Percentiles rank a stretch among this genome's conserved stretches.
phyloP scores from a whole-genome alignment of 1,140 invertebrate genomes.

The Drosophila repleta region DNA sequence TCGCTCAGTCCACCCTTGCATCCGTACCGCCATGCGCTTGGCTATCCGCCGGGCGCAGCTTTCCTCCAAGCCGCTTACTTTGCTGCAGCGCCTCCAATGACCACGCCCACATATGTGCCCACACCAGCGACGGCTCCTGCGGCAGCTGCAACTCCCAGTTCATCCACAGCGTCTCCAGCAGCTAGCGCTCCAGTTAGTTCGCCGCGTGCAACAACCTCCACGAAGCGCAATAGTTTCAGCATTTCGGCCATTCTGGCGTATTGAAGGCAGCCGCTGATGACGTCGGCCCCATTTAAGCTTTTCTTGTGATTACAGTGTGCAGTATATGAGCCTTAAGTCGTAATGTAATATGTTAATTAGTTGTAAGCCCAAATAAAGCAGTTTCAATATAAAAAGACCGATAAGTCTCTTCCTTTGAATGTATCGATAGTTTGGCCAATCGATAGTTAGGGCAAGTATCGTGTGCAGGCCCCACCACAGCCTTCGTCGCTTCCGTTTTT shows the following conservation, averaged over 20 bases:
- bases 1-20: neutral
- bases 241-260: constrained; percentile 81
- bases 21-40: constrained; percentile 37
- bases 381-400: neutral
- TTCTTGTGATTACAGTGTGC: constrained; percentile 73
- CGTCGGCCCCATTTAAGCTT: constrained; percentile 35
- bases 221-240: constrained; percentile 76
- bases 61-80: constrained; percentile 44
- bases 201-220: constrained; percentile 50
- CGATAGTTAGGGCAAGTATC: neutral
- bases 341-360: constrained; percentile 70
- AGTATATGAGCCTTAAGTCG: constrained; percentile 54
- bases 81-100: constrained; percentile 34
- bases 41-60: constrained; percentile 38
- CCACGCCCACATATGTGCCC: constrained; percentile 21
- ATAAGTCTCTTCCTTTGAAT: neutral
- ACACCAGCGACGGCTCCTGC: constrained; percentile 11
- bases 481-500: constrained; percentile 76
- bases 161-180: constrained; percentile 1
- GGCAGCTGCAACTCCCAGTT: constrained; percentile 1
- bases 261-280: constrained; percentile 13
- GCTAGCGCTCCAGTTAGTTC: constrained; percentile 34
- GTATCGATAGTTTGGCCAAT: constrained; percentile 18
- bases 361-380: constrained; percentile 59
- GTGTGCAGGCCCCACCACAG: constrained; percentile 16